These are phyloP conservation scores for Cynopterus sphinx DNA, from an alignment of 2,797 vertebrate genomes.

Conservation along the genomic window DNA sequence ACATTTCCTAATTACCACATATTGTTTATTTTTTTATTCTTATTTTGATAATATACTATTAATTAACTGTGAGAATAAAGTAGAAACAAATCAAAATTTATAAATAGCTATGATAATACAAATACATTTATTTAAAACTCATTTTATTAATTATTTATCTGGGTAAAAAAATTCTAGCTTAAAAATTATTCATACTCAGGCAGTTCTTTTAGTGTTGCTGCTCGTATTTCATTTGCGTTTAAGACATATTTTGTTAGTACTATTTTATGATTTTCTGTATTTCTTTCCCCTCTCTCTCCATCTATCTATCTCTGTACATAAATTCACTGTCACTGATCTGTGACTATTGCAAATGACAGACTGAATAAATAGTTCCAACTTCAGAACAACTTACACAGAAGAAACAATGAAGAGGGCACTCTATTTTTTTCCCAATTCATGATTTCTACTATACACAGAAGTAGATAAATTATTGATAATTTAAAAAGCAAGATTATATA, in stretches of 20 bases:
- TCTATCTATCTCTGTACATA: not conserved
- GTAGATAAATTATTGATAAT: not conserved
- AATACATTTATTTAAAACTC: not conserved
- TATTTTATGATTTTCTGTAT: not conserved
- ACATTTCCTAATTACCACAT: not conserved
- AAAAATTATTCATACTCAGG: not conserved
- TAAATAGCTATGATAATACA: not conserved
- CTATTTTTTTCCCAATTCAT: not conserved
- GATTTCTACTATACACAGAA: not conserved
- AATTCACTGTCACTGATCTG: not conserved
- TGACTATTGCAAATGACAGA: not conserved
- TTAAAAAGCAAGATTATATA: not conserved
- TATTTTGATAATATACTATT: not conserved
- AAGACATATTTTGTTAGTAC: not conserved
- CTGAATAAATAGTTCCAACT: not conserved
- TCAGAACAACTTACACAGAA: not conserved
- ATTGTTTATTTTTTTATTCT: not conserved
- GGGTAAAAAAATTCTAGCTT: not conserved
- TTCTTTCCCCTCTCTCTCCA: not conserved
- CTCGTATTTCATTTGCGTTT: not conserved
- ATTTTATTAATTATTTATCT: not conserved
- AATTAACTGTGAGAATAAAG: not conserved
- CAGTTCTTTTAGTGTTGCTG: not conserved
- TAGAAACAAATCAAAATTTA: not conserved
- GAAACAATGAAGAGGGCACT: not conserved